Evolutionary conservation across 30 jellyfish, hydroid and myxozoan genomes (phyloP), one percentile per base, ranked within the genome.

Genomic region (Hydra vulgaris): DNA sequence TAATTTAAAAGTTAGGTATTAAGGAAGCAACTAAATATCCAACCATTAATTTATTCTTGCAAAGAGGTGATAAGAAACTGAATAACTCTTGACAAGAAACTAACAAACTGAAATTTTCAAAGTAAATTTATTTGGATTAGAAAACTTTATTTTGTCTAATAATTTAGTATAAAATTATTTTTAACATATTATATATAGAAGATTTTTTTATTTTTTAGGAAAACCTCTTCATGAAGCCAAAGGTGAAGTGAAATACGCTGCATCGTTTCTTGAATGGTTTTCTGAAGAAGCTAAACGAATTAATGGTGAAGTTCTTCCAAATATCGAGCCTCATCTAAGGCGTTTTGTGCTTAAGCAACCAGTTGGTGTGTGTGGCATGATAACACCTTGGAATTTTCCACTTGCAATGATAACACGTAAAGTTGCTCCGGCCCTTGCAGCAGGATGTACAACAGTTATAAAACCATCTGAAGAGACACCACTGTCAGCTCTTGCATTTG

Each of bases 391-490:
- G 99, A 94, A 94, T 77, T 88, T 86, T 79, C 99, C 99, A 12
- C 19, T 94, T 8, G 96, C 92, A 4, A 89, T 85, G 95, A 89
- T 94, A 17, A 83, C 96, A 66, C 61, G 97, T 17, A 88, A 89
- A 74, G 75, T 94, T 0, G 99, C 95, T 18, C 94, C 99, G 17
- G 96, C 97, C 1, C 24, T 94, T 77, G 99, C 97, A 0, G 99
- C 97, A 17, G 99, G 99, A 0, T 94, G 99, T 55, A 84, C 96
- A 0, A 71, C 92, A 5, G 92, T 94, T n/a, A 77, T 94, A 20
- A 94, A 94, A 80, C 97, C 99, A 20, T 88, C 97, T 0, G 97
- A 88, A 67, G 97, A 88, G 56, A 94, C 97, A n/a, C 99, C 99
- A 52, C 67, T 85, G 21, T 71, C 97, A 12, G 96, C 97, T 0